Conservation (phyloP, 1,140 invertebrate species). For the Sarcophaga peregrina region DNA sequence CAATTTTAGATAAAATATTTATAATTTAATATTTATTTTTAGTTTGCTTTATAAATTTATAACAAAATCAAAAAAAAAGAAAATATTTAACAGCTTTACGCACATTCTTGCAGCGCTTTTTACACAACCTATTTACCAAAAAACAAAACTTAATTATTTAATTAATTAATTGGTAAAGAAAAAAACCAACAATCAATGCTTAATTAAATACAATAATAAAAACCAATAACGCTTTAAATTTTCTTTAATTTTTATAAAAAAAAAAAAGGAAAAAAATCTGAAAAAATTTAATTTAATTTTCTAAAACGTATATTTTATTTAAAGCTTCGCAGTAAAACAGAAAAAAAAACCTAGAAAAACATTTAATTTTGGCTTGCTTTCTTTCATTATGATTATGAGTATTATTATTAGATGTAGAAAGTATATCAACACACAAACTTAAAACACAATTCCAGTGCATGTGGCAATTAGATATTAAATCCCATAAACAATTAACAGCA, state of each 20-base stretch:
- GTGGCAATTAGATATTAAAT: not conserved
- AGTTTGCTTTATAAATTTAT: conserved; percentile 37
- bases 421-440: not conserved
- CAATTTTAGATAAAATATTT: too few species aligned
- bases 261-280: not conserved
- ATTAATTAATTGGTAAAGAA: conserved; percentile 1
- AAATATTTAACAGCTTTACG: conserved; percentile 29
- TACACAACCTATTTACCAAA: conserved; percentile 25
- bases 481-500: not conserved
- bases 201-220: conserved; percentile 15
- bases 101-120: conserved; percentile 39
- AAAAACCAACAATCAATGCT: not conserved
- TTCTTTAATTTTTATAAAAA: not conserved
- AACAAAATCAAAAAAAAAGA: not conserved
- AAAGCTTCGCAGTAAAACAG: conserved; percentile 42
- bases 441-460: not conserved
- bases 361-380: conserved; percentile 2
- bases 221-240: not conserved
- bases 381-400: too few species aligned
- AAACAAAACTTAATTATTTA: not conserved
- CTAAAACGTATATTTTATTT: conserved; percentile 5
- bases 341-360: not conserved
- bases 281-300: not conserved
- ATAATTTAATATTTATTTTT: conserved; percentile 16
- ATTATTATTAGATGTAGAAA: conserved; percentile 1